A percentile compares a stretch with the other conserved stretches of the same genome.
These are phyloP conservation scores for Chalcosyrphus nemorum DNA, from an alignment of 2,888 invertebrate species.

Conservation along the genomic window DNA sequence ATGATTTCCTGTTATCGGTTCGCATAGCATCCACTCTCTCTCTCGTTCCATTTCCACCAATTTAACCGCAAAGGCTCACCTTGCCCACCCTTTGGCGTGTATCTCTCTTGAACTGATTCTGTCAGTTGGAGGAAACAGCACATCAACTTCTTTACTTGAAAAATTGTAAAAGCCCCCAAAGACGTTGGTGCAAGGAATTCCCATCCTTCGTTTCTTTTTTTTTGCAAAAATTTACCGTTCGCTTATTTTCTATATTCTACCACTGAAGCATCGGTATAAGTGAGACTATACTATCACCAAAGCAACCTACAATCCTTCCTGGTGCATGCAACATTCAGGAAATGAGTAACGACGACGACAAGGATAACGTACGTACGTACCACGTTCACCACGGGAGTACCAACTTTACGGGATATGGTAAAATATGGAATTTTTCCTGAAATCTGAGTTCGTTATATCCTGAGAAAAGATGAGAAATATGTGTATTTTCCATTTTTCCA, in stretches of 20 bases:
- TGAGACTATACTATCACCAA: slow-evolving; percentile 16
- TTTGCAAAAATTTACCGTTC: slow-evolving; percentile 23
- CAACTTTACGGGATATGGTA: slow-evolving; percentile 53
- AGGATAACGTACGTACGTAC: slow-evolving; percentile 30
- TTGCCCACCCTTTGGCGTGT: background rate
- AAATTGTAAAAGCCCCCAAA: slow-evolving; percentile 43
- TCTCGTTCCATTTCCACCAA: background rate
- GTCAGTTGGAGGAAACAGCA: slow-evolving; percentile 38
- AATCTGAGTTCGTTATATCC: slow-evolving; percentile 67
- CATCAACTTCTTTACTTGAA: slow-evolving; percentile 44
- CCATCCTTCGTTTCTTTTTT: background rate
- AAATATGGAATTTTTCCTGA: slow-evolving; percentile 68
- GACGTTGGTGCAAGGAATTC: background rate
- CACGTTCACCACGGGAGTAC: background rate
- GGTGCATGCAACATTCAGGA: slow-evolving; percentile 66
- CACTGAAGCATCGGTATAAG: background rate
- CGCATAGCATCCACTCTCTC: background rate
- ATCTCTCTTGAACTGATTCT: slow-evolving; percentile 23
- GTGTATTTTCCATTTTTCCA: slow-evolving; percentile 43
- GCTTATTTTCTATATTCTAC: background rate
- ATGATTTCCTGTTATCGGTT: slow-evolving; percentile 60
- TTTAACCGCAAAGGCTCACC: slow-evolving; percentile 15
- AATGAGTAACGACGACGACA: slow-evolving; percentile 60
- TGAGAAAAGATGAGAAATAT: slow-evolving; percentile 56
- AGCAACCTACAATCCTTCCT: slow-evolving; percentile 57